phyloP scores from a whole-genome alignment of 2,888 invertebrate genomes.

The Tenodera sinensis region DNA sequence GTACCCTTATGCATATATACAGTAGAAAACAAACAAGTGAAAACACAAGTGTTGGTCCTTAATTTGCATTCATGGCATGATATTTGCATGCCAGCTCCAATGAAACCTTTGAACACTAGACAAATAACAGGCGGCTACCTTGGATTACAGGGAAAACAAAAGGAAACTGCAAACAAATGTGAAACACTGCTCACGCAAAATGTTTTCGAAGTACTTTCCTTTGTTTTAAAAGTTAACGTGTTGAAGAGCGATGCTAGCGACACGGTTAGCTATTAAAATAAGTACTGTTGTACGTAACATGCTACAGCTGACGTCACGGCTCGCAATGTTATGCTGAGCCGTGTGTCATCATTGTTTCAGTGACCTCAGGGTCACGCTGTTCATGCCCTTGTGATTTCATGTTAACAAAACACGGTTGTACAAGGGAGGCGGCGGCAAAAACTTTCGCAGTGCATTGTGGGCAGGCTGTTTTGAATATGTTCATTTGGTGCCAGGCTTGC shows the following conservation, averaged over 20 bases:
- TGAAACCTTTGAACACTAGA: not conserved
- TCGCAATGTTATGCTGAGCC: not conserved
- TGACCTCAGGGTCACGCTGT: not conserved
- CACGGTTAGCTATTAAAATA: not conserved
- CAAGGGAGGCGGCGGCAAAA: not conserved
- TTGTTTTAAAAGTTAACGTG: not conserved
- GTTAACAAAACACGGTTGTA: not conserved
- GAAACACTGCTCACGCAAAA: not conserved
- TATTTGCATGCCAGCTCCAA: not conserved
- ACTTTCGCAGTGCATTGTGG: not conserved
- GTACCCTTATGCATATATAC: too few relatives aligned
- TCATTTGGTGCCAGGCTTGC: not conserved
- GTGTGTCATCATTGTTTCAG: not conserved
- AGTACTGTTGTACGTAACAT: not conserved
- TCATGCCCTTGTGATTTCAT: not conserved
- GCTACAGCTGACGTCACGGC: not conserved
- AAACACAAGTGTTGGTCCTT: too few relatives aligned
- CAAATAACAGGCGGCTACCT: not conserved
- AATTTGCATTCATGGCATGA: too few relatives aligned
- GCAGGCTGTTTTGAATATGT: not conserved
- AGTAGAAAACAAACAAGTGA: too few relatives aligned
- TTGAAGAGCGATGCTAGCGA: not conserved
- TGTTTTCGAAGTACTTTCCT: not conserved
- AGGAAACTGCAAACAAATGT: not conserved
- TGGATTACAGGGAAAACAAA: not conserved